Conservation (phyloP, 2,888 invertebrate species). For the Agrypnus murinus region DNA sequence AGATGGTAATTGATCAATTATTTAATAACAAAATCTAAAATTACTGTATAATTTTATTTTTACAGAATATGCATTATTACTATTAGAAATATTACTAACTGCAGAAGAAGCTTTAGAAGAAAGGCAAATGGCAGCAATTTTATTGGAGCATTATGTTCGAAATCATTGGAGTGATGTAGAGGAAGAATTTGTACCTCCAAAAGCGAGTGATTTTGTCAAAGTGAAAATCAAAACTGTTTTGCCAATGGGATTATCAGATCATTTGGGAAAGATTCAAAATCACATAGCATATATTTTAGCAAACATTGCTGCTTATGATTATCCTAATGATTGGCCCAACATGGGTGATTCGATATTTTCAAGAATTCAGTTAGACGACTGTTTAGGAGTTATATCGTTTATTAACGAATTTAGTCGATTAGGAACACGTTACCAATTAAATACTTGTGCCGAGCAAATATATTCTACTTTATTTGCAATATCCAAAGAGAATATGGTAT, state of each 20-base stretch:
- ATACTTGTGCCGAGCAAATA: conserved; percentile 24
- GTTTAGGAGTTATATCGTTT: conserved; percentile 49
- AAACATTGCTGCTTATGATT: conserved; percentile 50
- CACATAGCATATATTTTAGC: conserved; percentile 49
- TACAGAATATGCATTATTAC: conserved; percentile 53
- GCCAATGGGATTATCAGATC: conserved; percentile 50
- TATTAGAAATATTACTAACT: conserved; percentile 53
- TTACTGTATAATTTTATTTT: conserved; percentile 18
- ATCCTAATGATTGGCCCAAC: conserved; percentile 49
- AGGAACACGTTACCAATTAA: conserved; percentile 18
- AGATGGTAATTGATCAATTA: conserved; percentile 57
- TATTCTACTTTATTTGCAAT: conserved; percentile 30
- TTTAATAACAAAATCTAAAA: conserved; percentile 21
- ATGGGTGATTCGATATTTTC: conserved; percentile 41
- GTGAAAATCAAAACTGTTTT: conserved; percentile 48
- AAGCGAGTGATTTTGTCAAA: conserved; percentile 48
- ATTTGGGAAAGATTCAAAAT: conserved; percentile 44
- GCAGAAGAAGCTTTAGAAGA: conserved; percentile 55
- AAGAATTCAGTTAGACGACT: conserved; percentile 43
- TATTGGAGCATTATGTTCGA: conserved; percentile 52
- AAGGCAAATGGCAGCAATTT: conserved; percentile 54
- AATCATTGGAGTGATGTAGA: conserved; percentile 49
- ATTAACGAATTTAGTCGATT: conserved; percentile 49
- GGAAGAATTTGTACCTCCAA: conserved; percentile 47
- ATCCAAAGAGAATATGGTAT: conserved; percentile 29